phyloP scores from a whole-genome alignment of 1,140 invertebrate genomes.

The Drosophila murphyi region DNA sequence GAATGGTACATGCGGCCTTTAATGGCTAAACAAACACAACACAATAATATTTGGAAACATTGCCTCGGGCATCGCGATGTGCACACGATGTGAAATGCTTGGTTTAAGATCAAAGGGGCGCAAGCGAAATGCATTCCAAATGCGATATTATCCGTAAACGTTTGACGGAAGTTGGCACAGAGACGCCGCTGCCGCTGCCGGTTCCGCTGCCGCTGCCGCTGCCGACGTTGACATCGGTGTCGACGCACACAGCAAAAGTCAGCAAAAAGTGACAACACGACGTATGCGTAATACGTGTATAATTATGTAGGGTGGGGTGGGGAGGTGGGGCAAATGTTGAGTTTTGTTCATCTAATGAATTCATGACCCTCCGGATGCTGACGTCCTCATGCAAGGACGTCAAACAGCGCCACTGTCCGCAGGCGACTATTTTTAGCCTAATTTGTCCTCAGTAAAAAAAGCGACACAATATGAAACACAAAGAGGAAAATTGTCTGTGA shows the following conservation, averaged over 20 bases:
- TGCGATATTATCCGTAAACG: constrained; percentile 53
- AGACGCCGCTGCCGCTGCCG: constrained; percentile 32
- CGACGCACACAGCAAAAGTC: not conserved
- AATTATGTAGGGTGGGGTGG: constrained; percentile 14
- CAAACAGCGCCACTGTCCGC: constrained; percentile 34
- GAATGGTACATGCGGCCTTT: constrained; percentile 9
- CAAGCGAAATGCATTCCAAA: constrained; percentile 63
- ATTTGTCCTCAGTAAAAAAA: constrained; percentile 28
- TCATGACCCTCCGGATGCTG: constrained; percentile 39
- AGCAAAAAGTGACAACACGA: constrained; percentile 10
- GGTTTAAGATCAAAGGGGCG: constrained; percentile 54
- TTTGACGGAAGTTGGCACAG: constrained; percentile 42
- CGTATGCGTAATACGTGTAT: constrained; percentile 56
- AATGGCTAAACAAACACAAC: not conserved
- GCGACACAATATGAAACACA: constrained; percentile 24
- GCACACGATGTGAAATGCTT: not conserved
- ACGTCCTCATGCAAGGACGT: constrained; percentile 52
- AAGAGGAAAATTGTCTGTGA: constrained; percentile 9
- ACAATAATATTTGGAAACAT: too few relatives aligned
- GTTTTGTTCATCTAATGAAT: constrained; percentile 13
- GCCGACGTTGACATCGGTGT: constrained; percentile 13
- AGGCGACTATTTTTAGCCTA: constrained; percentile 70
- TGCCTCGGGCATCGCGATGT: not conserved
- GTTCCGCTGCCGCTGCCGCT: constrained; percentile 21
- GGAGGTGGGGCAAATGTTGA: too few relatives aligned